Evolutionary conservation across 2,888 invertebrate species (phyloP).

Genomic region (Melangyna quadrimaculata): DNA sequence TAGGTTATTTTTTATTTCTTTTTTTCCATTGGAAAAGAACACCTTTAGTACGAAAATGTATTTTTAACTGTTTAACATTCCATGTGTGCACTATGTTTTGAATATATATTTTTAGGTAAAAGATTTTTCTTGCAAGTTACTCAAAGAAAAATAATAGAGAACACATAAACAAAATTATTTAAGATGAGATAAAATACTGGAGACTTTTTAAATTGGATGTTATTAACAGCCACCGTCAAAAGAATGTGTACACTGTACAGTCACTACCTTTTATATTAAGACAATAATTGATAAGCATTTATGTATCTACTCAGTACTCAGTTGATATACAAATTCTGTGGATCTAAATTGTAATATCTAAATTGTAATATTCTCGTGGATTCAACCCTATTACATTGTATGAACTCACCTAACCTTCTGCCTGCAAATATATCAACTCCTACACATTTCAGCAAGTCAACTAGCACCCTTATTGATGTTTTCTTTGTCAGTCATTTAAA

Average conservation of each 20-base stretch:
- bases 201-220: not conserved
- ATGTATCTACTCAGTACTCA: too few relatives aligned
- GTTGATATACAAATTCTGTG: too few relatives aligned
- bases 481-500: too few relatives aligned
- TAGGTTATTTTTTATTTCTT: conserved; percentile 7
- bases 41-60: not conserved
- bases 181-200: not conserved
- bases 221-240: not conserved
- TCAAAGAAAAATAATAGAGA: not conserved
- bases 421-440: too few relatives aligned
- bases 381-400: too few relatives aligned
- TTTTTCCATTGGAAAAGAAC: not conserved
- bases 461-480: too few relatives aligned
- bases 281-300: too few relatives aligned
- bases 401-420: too few relatives aligned
- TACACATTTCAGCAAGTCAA: too few relatives aligned
- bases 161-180: not conserved
- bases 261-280: too few relatives aligned
- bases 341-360: too few relatives aligned
- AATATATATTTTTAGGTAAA: not conserved
- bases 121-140: not conserved
- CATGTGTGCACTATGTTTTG: not conserved
- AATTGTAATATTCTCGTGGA: too few relatives aligned
- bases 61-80: conserved; percentile 38
- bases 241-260: not conserved